Conservation (phyloP, 2,888 invertebrate species). For the Parnassius orleans region DNA sequence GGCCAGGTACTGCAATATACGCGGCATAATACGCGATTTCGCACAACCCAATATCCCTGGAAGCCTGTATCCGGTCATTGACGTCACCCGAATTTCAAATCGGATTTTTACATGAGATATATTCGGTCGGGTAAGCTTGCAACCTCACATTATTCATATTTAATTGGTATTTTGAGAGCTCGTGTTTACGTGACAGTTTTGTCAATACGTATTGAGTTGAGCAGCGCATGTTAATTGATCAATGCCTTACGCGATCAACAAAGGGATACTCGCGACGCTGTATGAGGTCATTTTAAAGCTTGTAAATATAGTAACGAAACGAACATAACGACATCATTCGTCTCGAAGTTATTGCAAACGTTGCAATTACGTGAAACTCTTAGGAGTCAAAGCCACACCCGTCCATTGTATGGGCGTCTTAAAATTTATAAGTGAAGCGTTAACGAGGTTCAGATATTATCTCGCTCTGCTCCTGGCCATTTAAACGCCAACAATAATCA, state of each 20-base stretch:
- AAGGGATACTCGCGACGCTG: not conserved
- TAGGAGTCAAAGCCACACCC: conserved; percentile 48
- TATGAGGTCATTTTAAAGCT: conserved; percentile 15
- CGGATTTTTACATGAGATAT: conserved; percentile 29
- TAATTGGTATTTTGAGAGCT: conserved; percentile 26
- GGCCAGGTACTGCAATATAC: conserved; percentile 1
- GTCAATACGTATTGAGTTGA: conserved; percentile 14
- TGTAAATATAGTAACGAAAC: conserved; percentile 9
- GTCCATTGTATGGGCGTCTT: conserved; percentile 56
- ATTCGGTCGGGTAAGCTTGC: conserved; percentile 25
- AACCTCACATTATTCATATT: conserved; percentile 28
- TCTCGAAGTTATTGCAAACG: conserved; percentile 14
- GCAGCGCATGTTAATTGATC: conserved; percentile 23
- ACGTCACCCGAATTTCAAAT: conserved; percentile 32
- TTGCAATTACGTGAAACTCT: conserved; percentile 33
- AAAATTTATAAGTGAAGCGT: conserved; percentile 67
- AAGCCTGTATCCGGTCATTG: conserved; percentile 38
- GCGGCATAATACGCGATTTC: conserved; percentile 28
- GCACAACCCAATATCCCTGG: conserved; percentile 35
- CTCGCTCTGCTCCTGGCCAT: conserved; percentile 47
- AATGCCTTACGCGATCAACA: conserved; percentile 11
- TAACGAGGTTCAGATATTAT: conserved; percentile 69
- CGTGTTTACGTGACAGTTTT: conserved; percentile 22
- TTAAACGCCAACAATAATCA: conserved; percentile 50
- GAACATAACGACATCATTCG: conserved; percentile 9